These are phyloP conservation scores for Thera obeliscata DNA, from an alignment of 2,888 invertebrate genomes.

Conservation along the genomic window DNA sequence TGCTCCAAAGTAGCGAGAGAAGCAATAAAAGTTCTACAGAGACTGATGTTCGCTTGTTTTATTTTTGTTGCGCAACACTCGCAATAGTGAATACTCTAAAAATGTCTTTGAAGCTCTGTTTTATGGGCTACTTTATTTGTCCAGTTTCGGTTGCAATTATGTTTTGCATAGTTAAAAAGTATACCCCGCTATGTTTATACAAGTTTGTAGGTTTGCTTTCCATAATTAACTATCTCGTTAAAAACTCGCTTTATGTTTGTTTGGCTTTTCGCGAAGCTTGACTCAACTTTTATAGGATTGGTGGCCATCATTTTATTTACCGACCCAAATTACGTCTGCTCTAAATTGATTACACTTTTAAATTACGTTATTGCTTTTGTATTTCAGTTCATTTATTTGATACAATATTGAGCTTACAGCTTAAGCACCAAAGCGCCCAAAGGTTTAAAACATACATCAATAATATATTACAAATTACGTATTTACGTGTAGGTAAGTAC, in stretches of 20 bases:
- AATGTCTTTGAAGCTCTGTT: constrained; percentile 13
- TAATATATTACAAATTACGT: no score
- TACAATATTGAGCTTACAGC: no score
- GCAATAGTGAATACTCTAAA: constrained; percentile 11
- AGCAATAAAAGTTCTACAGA: constrained; percentile 19
- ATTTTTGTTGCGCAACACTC: constrained; percentile 17
- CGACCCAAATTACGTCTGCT: background rate
- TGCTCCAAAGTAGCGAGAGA: constrained; percentile 9
- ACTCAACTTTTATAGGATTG: background rate
- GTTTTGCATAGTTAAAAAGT: constrained; percentile 1
- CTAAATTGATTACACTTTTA: background rate
- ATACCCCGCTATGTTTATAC: background rate
- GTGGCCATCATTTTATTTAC: background rate
- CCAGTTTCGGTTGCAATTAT: constrained; percentile 15
- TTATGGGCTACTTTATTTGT: constrained; percentile 16
- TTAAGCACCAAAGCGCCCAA: no score
- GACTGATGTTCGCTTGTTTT: constrained; percentile 26
- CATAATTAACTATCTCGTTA: constrained; percentile 11
- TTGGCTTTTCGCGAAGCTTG: background rate
- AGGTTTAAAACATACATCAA: no score
- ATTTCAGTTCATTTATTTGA: no score
- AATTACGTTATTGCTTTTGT: no score
- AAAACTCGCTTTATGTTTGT: constrained; percentile 1
- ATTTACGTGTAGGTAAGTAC: no score
- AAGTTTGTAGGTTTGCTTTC: constrained; percentile 4